A percentile compares a stretch with the other conserved stretches of the same genome.
Conservation (phyloP, 1,140 invertebrate species). For the Muscidifurax raptorellus region DNA sequence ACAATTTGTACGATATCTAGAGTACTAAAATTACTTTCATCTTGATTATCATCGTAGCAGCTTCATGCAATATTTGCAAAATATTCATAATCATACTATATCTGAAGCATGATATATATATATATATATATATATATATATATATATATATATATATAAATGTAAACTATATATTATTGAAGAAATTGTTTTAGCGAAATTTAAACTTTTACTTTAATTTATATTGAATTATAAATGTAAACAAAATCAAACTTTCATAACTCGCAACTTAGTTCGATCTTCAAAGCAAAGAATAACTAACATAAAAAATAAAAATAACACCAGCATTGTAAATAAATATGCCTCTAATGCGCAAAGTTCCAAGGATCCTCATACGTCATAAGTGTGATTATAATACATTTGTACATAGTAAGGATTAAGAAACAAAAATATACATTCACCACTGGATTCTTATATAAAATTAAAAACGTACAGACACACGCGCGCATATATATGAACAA, state of each 20-base stretch:
- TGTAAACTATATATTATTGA: too few species aligned
- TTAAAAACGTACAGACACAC: background rate
- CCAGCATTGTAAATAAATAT: constrained; percentile 31
- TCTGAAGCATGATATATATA: constrained; percentile 6
- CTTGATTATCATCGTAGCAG: too few species aligned
- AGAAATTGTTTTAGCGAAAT: background rate
- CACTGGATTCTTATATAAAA: constrained; percentile 1
- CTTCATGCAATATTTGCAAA: background rate
- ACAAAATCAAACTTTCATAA: background rate
- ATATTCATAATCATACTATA: background rate
- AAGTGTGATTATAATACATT: background rate
- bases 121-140: background rate
- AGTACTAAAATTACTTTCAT: background rate
- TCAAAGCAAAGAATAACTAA: background rate
- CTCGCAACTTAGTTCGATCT: background rate
- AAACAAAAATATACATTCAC: background rate
- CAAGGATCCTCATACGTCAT: constrained; percentile 18
- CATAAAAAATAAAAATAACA: constrained; percentile 16
- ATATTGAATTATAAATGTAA: background rate
- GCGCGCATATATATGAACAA: background rate
- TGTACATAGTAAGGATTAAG: background rate
- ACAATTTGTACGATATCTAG: background rate
- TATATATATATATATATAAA: too few species aligned
- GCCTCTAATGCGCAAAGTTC: constrained; percentile 3
- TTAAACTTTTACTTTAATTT: background rate